A percentile compares a stretch with the other conserved stretches of the same genome.
phyloP scores from a whole-genome alignment of 2,113 vertebrate genomes.

The Oreotragus oreotragus region DNA sequence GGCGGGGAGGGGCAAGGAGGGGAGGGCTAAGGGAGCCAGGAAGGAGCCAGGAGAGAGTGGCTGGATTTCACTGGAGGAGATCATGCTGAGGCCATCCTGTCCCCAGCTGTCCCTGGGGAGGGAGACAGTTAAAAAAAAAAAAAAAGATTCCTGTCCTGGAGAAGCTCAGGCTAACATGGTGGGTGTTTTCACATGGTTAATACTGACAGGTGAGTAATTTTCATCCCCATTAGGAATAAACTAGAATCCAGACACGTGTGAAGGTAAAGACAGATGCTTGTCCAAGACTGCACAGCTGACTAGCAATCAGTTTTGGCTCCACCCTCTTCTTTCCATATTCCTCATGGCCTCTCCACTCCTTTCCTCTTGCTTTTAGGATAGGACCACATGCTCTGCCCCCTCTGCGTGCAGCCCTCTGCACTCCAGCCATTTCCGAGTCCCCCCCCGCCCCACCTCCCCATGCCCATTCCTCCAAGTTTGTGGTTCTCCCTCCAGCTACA shows the following conservation, averaged over 20 bases:
- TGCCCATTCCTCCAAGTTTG: neutral
- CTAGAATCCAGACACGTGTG: neutral
- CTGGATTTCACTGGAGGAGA: neutral
- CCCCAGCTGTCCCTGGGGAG: neutral
- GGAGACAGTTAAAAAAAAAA: neutral
- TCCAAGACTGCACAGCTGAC: fast-evolving
- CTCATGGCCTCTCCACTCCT: neutral
- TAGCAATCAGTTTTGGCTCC: neutral
- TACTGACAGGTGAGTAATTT: neutral
- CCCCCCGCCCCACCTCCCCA: neutral
- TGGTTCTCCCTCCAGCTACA: neutral
- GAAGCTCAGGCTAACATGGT: neutral
- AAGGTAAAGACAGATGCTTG: neutral
- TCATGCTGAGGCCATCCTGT: neutral
- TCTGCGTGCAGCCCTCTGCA: neutral
- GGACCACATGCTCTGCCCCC: neutral
- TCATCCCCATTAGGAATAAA: neutral
- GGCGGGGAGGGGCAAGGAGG: neutral
- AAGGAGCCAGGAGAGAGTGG: neutral
- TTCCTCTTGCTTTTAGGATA: neutral
- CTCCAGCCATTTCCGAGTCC: neutral
- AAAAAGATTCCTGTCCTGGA: neutral
- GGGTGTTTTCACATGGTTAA: neutral
- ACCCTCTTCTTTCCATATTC: neutral
- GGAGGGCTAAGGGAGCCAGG: neutral